phyloP scores from a whole-genome alignment of 2,888 invertebrate species.

The Tipula unca region DNA sequence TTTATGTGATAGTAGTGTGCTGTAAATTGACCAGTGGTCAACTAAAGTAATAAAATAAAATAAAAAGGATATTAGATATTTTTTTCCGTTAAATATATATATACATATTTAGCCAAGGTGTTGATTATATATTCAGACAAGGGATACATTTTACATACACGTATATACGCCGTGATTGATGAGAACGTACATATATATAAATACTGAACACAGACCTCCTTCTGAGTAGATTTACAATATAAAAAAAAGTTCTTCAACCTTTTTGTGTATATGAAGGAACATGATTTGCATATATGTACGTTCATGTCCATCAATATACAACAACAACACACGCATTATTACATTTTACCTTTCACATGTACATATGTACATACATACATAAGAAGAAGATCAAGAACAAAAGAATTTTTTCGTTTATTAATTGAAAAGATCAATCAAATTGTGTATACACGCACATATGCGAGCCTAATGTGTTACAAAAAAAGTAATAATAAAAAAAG shows the following conservation, averaged over 20 bases:
- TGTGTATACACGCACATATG: neutral
- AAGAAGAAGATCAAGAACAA: slow-evolving; percentile 1
- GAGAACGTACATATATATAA: neutral
- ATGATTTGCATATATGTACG: neutral
- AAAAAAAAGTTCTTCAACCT: slow-evolving; percentile 8
- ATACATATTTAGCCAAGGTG: slow-evolving; percentile 1
- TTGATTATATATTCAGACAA: slow-evolving; percentile 8
- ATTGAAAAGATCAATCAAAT: slow-evolving; percentile 1
- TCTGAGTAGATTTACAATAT: neutral
- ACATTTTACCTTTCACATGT: neutral
- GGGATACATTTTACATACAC: neutral
- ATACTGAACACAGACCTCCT: neutral
- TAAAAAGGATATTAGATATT: neutral
- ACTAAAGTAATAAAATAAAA: neutral
- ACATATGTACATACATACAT: neutral
- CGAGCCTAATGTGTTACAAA: neutral
- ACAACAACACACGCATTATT: neutral
- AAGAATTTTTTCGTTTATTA: neutral
- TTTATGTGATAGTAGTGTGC: neutral
- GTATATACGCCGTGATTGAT: neutral
- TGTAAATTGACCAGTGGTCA: neutral
- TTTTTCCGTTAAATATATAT: slow-evolving; percentile 1
- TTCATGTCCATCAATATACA: slow-evolving; percentile 2
- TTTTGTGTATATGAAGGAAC: neutral
- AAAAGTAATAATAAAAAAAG: neutral